Evolutionary conservation across 2,888 invertebrate species (phyloP), one percentile per base, ranked within the genome.

Genomic region (Dryomyza anilis): DNA sequence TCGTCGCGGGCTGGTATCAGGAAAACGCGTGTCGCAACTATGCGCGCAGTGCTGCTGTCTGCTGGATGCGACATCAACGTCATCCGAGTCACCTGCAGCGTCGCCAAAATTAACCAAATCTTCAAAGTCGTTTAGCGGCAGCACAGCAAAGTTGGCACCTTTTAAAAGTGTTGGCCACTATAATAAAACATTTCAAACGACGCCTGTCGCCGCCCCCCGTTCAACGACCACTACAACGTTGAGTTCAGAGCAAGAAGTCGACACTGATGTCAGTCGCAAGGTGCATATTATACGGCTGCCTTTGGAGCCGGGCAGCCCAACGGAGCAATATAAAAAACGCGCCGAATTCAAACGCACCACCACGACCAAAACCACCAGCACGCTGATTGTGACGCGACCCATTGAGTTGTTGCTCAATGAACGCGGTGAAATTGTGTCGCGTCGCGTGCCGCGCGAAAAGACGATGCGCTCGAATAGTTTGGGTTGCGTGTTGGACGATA

Each of bases 31-130:
- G 4, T 72, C 72, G 63, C 68, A 77, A 68, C 72, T 81, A 27
- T 83, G 83, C 65, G 74, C 80, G 33, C 79, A 80, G 55, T 83
- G 83, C 63, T 83, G 81, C 61, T 81, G 81, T 67, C 73, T 74
- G 61, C 66, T 79, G 46, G 55, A 62, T 50, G 48, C 57, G 5
- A 36, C 45, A 12, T 25, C 55, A 2, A 23, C 2, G 21, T 64
- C 52, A 7, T 52, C 60, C 12, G 56, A 55, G 39, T 59, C 66
- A n/a, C 66, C 74, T 14, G 67, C 75, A 7, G 67, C 67, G 25
- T 66, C 66, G 8, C 66, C 74, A n/a, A 71, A 72, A 1, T n/a
- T n/a, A n/a, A n/a, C n/a, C n/a, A n/a, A n/a, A n/a, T n/a, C n/a
- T n/a, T n/a, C n/a, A n/a, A n/a, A n/a, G n/a, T n/a, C n/a, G n/a